These are phyloP conservation scores for Nasonia vitripennis DNA, from an alignment of 1,140 invertebrate species.

Conservation along the genomic window DNA sequence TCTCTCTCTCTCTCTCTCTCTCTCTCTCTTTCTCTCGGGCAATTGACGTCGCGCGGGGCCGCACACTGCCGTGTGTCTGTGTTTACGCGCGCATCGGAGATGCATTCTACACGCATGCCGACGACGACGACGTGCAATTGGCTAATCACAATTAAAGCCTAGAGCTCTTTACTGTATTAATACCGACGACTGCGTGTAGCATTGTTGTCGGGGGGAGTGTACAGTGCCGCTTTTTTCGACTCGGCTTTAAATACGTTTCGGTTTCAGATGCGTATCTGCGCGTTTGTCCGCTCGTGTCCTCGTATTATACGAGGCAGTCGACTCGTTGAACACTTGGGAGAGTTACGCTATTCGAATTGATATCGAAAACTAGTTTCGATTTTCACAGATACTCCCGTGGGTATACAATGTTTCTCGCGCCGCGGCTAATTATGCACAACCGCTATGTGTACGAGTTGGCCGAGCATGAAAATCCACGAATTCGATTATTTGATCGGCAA, in stretches of 20 bases:
- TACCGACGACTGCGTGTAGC: background rate
- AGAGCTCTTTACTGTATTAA: background rate
- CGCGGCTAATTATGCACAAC: too few relatives aligned
- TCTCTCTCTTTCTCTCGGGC: background rate
- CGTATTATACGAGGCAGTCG: too few relatives aligned
- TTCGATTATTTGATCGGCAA: conserved; percentile 4
- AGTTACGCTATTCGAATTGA: too few relatives aligned
- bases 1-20: too few relatives aligned
- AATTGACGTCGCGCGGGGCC: background rate
- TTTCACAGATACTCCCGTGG: too few relatives aligned
- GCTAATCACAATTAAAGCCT: conserved; percentile 45
- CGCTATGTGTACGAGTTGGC: too few relatives aligned
- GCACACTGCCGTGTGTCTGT: background rate
- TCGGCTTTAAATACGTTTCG: background rate
- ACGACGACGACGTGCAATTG: conserved; percentile 17
- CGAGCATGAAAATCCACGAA: background rate
- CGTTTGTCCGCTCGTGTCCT: background rate
- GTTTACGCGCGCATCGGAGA: background rate
- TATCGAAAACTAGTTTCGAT: too few relatives aligned
- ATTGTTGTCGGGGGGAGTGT: conserved; percentile 8
- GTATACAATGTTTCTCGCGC: too few relatives aligned
- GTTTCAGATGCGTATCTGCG: conserved; percentile 20
- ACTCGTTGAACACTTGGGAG: too few relatives aligned
- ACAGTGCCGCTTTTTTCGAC: background rate
- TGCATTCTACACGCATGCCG: background rate